These are phyloP conservation scores for Heliconius nattereri DNA, from an alignment of 1,140 invertebrate species.

Conservation along the genomic window DNA sequence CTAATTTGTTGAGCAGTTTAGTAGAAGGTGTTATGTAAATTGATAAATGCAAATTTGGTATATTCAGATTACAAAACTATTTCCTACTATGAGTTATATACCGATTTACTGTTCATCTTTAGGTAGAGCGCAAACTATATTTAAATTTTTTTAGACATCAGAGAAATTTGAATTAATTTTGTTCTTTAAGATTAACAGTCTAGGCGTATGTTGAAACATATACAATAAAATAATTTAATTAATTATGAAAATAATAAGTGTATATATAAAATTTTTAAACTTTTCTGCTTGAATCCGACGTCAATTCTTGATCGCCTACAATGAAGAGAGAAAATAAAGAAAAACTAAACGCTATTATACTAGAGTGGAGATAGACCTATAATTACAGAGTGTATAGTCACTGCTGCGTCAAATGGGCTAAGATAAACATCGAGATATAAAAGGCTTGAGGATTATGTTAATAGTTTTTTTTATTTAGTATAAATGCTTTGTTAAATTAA, in stretches of 20 bases:
- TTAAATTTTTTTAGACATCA: not conserved
- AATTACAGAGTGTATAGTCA: not conserved
- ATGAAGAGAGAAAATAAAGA: no score
- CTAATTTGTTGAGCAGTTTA: slow-evolving; percentile 18
- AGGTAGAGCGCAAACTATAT: not conserved
- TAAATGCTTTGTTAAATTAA: not conserved
- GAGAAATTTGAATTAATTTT: not conserved
- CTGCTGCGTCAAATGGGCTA: no score
- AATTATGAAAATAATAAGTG: no score
- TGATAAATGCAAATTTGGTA: slow-evolving; percentile 27
- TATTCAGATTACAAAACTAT: slow-evolving; percentile 29
- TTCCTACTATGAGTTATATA: slow-evolving; percentile 24
- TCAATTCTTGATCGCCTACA: no score
- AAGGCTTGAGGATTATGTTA: not conserved
- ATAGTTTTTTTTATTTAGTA: not conserved
- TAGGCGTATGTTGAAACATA: not conserved
- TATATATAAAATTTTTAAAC: no score
- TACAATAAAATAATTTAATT: no score
- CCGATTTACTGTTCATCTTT: not conserved
- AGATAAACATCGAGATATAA: no score
- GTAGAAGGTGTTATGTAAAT: slow-evolving; percentile 23
- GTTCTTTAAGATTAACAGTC: not conserved
- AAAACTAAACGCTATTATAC: no score
- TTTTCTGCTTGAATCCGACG: no score
- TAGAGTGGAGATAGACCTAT: not conserved